Percentiles rank a stretch among this genome's conserved stretches.
Evolutionary conservation across 2,888 invertebrate species (phyloP).

Genomic region (Athalia rosae): DNA sequence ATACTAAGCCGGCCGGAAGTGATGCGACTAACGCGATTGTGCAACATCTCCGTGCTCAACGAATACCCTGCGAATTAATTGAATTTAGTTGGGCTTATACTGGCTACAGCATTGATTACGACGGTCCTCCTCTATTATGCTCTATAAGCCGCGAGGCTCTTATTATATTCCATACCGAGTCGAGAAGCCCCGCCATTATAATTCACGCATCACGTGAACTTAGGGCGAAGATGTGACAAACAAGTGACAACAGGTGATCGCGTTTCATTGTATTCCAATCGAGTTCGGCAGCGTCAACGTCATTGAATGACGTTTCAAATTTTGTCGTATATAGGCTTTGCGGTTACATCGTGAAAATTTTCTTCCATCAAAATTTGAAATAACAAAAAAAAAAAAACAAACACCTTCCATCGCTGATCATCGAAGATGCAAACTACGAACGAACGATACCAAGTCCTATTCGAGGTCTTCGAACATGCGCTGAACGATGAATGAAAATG

Average conservation of each 20-base stretch:
- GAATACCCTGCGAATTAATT: slow-evolving; percentile 45
- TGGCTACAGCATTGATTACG: slow-evolving; percentile 43
- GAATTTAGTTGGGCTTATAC: slow-evolving; percentile 39
- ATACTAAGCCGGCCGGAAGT: slow-evolving; percentile 60
- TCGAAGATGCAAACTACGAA: slow-evolving; percentile 1
- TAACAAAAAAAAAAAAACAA: not conserved
- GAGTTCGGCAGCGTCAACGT: too few relatives aligned
- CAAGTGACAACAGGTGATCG: too few relatives aligned
- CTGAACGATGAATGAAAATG: not conserved
- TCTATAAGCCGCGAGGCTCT: not conserved
- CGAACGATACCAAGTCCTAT: not conserved
- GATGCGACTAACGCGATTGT: slow-evolving; percentile 68
- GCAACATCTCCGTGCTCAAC: slow-evolving; percentile 63
- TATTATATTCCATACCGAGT: slow-evolving; percentile 18
- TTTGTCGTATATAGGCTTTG: too few relatives aligned
- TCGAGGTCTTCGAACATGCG: not conserved
- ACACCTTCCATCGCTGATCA: not conserved
- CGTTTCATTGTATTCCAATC: too few relatives aligned
- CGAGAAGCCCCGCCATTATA: too few relatives aligned
- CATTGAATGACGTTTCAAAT: too few relatives aligned
- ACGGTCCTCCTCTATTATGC: slow-evolving; percentile 29
- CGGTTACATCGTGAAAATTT: too few relatives aligned
- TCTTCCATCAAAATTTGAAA: not conserved
- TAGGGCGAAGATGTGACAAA: too few relatives aligned
- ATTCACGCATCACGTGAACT: too few relatives aligned